Evolutionary conservation across 2,888 invertebrate genomes (phyloP).

Genomic region (Noctua pronuba): DNA sequence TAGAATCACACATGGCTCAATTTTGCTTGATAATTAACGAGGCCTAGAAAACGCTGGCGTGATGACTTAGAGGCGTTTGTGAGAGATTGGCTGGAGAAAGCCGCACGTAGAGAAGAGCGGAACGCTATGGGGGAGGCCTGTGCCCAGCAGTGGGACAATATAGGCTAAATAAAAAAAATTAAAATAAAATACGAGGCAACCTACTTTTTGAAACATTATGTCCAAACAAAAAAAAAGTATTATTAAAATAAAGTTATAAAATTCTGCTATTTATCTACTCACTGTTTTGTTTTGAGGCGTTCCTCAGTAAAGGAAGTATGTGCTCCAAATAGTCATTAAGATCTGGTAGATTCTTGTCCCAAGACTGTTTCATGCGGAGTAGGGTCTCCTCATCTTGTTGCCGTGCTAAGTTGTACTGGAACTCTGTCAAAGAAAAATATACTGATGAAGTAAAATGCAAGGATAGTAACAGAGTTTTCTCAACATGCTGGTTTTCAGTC

Average conservation of each 20-base stretch:
- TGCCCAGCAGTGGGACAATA: too few species aligned
- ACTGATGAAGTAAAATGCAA: background rate
- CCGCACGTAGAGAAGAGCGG: too few species aligned
- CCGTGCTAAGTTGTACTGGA: conserved; percentile 82
- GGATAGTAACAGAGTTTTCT: background rate
- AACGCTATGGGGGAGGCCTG: too few species aligned
- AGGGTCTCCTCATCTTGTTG: conserved; percentile 82
- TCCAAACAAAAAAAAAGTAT: too few species aligned
- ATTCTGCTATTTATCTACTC: conserved; percentile 58
- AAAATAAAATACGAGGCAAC: background rate
- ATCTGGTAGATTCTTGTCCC: conserved; percentile 85
- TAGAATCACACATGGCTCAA: background rate
- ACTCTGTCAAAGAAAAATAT: conserved; percentile 72
- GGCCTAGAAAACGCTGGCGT: too few species aligned
- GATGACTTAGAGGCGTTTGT: too few species aligned
- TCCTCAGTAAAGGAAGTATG: conserved; percentile 84
- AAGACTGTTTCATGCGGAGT: conserved; percentile 83
- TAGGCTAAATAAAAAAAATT: too few species aligned
- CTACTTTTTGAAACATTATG: background rate
- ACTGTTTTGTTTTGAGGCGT: conserved; percentile 87
- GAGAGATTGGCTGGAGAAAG: too few species aligned
- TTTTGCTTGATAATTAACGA: background rate
- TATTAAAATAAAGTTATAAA: too few species aligned
- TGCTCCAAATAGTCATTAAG: conserved; percentile 82
- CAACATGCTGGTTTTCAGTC: background rate